Evolutionary conservation across 35 echinoderm and acorn worm species (phyloP).

Genomic region (Apostichopus parvimensis): DNA sequence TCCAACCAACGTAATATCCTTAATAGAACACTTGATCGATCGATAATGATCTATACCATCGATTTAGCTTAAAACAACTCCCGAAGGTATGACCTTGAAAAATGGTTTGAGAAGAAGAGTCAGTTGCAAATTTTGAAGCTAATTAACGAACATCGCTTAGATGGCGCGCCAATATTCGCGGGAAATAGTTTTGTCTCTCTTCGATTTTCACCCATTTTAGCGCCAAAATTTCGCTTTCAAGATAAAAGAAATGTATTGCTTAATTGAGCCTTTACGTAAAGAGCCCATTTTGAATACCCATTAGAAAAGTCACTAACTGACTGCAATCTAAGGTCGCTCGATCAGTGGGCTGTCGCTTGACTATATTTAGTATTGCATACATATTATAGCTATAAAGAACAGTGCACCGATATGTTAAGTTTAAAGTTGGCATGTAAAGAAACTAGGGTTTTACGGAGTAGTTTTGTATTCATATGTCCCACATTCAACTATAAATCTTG

Average conservation of each 20-base stretch:
- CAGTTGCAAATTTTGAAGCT: constrained; percentile 28
- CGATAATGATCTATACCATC: constrained; percentile 20
- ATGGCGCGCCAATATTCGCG: constrained; percentile 10
- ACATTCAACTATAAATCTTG: no score
- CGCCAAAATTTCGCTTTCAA: constrained; percentile 16
- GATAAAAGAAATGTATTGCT: neutral
- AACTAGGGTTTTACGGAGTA: no score
- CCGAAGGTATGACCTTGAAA: constrained; percentile 5
- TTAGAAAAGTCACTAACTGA: neutral
- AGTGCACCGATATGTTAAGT: no score
- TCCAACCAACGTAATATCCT: constrained; percentile 6
- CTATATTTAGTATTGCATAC: no score
- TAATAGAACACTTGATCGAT: constrained; percentile 40
- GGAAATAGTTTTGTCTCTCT: neutral
- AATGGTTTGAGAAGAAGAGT: neutral
- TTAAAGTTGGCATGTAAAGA: no score
- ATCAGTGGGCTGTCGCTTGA: neutral
- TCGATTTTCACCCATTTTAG: constrained; percentile 42
- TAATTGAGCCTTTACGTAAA: constrained; percentile 18
- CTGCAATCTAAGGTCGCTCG: constrained; percentile 15
- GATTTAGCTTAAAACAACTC: constrained; percentile 25
- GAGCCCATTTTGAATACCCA: neutral
- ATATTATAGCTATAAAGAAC: no score
- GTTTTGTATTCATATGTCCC: no score
- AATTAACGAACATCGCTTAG: constrained; percentile 32